A percentile compares a stretch with the other conserved stretches of the same genome.
phyloP scores from a whole-genome alignment of 2,888 invertebrate species.

The Cheilosia urbana region DNA sequence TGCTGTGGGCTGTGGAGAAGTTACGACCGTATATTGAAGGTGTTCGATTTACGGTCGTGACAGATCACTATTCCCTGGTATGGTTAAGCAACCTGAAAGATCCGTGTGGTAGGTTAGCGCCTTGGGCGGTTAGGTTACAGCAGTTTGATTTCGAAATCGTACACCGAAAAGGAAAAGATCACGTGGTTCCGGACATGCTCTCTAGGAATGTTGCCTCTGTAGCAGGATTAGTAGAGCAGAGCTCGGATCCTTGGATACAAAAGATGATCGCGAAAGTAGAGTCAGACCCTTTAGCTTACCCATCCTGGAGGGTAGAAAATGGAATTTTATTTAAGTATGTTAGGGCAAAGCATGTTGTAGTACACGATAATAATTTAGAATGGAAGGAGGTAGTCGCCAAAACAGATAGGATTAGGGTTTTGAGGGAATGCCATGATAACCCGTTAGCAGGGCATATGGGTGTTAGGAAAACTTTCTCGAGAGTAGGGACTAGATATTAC shows the following conservation, averaged over 20 bases:
- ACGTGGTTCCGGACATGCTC: constrained; percentile 29
- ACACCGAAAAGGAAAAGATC: constrained; percentile 41
- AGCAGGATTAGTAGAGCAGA: not conserved
- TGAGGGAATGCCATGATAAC: no score
- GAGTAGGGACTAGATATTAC: constrained; percentile 6
- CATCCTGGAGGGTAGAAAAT: not conserved
- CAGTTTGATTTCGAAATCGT: constrained; percentile 37
- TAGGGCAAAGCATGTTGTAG: not conserved
- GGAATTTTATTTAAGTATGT: not conserved
- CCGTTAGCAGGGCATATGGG: constrained; percentile 15
- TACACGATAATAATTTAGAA: not conserved
- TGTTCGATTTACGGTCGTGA: not conserved
- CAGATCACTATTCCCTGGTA: constrained; percentile 31
- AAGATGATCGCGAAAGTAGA: not conserved
- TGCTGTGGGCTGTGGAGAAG: constrained; percentile 56
- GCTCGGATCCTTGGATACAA: not conserved
- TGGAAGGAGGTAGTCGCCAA: no score
- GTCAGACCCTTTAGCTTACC: not conserved
- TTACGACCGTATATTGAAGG: constrained; percentile 59
- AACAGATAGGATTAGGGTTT: no score
- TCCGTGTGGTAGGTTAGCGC: constrained; percentile 46
- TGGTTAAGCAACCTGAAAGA: constrained; percentile 59
- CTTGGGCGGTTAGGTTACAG: no score
- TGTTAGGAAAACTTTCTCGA: constrained; percentile 19
- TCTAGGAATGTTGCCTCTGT: not conserved